phyloP scores from a whole-genome alignment of 35 echinoderm and acorn worm species.

The Apostichopus parvimensis region DNA sequence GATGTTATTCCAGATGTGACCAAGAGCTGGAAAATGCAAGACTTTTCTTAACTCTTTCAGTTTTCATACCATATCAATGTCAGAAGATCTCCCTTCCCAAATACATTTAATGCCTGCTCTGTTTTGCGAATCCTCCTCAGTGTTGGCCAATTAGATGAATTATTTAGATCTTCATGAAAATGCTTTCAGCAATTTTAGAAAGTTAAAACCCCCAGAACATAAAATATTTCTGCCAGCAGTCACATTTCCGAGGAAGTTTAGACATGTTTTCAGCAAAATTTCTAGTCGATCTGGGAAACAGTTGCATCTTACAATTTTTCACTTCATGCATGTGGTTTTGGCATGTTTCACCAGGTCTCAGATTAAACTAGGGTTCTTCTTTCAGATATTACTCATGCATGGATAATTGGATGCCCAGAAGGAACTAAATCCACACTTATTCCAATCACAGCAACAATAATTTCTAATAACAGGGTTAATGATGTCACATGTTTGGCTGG shows the following conservation, averaged over 20 bases:
- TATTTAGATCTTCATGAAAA: neutral
- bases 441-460: neutral
- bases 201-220: neutral
- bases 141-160: too few species aligned
- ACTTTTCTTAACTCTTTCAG: too few species aligned
- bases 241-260: neutral
- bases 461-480: slow-evolving; percentile 1
- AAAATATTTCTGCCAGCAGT: neutral
- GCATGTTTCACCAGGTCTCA: neutral
- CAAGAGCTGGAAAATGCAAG: too few species aligned
- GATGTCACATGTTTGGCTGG: neutral
- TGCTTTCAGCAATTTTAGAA: slow-evolving; percentile 1
- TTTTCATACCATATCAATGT: too few species aligned
- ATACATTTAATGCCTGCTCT: too few species aligned
- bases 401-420: neutral
- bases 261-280: neutral
- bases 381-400: neutral
- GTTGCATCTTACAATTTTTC: neutral
- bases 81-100: too few species aligned
- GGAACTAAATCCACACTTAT: neutral
- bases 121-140: too few species aligned
- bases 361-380: neutral
- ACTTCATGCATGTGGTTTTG: neutral
- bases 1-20: too few species aligned
- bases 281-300: neutral